Evolutionary conservation across 2,113 vertebrate genomes (phyloP).

Genomic region (Xyliphius kryptos): DNA sequence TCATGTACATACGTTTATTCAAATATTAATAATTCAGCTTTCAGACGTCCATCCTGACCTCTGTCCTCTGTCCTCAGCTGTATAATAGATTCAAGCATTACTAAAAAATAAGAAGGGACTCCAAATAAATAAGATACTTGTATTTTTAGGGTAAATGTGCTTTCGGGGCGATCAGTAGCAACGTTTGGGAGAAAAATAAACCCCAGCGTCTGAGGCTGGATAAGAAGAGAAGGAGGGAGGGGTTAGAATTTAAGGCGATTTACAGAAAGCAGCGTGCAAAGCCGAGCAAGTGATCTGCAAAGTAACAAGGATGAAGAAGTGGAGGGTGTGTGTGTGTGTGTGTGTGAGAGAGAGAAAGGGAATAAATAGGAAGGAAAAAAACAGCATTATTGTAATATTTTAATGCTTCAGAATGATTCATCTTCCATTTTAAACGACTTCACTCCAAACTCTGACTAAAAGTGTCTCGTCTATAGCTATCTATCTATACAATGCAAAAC

Average conservation of each 20-base stretch:
- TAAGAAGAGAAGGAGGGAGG: neutral
- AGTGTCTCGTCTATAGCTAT: too few relatives aligned
- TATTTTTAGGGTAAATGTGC: constrained; percentile 19
- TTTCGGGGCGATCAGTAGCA: constrained; percentile 31
- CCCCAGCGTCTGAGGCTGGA: constrained; percentile 4
- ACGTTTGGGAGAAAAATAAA: neutral
- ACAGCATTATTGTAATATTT: neutral
- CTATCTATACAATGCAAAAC: neutral
- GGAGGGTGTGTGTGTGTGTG: too few relatives aligned
- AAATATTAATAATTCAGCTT: constrained; percentile 9
- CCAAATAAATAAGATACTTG: constrained; percentile 33
- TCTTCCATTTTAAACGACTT: too few relatives aligned
- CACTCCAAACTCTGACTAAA: too few relatives aligned
- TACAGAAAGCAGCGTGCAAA: constrained; percentile 22
- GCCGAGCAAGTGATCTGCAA: too few relatives aligned
- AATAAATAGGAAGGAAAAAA: constrained; percentile 6
- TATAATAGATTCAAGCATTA: constrained; percentile 31
- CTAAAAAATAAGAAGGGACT: constrained; percentile 19
- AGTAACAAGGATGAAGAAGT: too few relatives aligned
- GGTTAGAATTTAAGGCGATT: constrained; percentile 8
- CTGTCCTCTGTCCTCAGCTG: too few relatives aligned
- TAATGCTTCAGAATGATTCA: too few relatives aligned
- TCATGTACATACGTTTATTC: constrained; percentile 13
- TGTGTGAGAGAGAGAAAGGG: too few relatives aligned
- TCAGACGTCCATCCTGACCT: constrained; percentile 14